Evolutionary conservation across 92 coral and sea anemone species (phyloP), one percentile per base, ranked within the genome.

Genomic region (Palythoa heliodiscus): DNA sequence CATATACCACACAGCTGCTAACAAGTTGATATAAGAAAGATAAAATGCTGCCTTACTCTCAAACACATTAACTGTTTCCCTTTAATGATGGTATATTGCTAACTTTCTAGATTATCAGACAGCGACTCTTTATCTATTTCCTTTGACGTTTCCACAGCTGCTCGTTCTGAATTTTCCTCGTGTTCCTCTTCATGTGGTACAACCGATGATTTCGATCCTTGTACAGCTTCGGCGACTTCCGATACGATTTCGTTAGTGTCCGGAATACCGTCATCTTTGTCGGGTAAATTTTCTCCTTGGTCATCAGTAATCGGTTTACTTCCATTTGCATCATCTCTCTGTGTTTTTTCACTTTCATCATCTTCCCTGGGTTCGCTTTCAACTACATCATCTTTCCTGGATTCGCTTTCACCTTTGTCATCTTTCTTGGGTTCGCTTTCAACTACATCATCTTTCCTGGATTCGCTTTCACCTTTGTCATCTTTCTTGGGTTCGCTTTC

Each of bases 61-160:
- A 39, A 35, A 43, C 20, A 38, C 20, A 11, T 23, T 63, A 43
- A 63, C 83, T 78, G 52, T 12, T 66, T 80, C 66, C 73, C 15
- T 48, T 80, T 16, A n/a, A 64, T 80, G 61, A 52, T 5, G 63
- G 14, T 19, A 80, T 74, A 43, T 14, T 22, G 73, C 52, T 80
- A 43, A 53, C 74, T 80, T 80, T 52, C 84, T 23, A 23, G 47
- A n/a, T 67, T 67, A 39, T 64, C 43, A 38, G 72, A 66, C 60
- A 29, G 57, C 23, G 11, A 48, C 58, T 80, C 70, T 35, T 80
- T 70, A 9, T 50, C 74, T 14, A 38, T 47, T 66, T 67, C 61
- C 55, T 24, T 29, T 66, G 23, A 23, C n/a, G 11, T 54, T 15
- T 53, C 66, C 23, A 2, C 66, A 76, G 67, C 61, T 54, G 13